Evolutionary conservation across 2,888 invertebrate species (phyloP).

Genomic region (Cristatella mucedo): DNA sequence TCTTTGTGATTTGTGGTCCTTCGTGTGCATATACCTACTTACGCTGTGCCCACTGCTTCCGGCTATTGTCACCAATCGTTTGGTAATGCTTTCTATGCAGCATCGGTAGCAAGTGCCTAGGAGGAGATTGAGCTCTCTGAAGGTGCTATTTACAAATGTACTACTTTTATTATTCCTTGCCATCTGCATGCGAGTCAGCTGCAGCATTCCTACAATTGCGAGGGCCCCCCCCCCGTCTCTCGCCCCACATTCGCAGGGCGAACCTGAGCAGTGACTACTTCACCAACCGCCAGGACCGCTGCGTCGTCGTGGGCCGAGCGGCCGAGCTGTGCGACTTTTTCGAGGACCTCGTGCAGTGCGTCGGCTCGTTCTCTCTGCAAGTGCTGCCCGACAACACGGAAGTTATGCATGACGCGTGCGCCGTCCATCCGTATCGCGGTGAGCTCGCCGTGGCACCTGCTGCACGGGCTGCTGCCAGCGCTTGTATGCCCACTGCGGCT

Average conservation of each 20-base stretch:
- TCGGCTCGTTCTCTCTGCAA: conserved; percentile 48
- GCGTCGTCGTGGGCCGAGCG: conserved; percentile 67
- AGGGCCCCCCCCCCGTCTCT: too few species aligned
- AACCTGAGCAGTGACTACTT: conserved; percentile 96
- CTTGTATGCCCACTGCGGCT: too few species aligned
- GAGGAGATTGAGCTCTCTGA: too few species aligned
- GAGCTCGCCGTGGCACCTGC: conserved; percentile 6
- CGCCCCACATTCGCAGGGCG: conserved; percentile 46
- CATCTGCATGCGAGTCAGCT: background rate
- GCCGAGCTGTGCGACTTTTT: conserved; percentile 65
- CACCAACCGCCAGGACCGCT: conserved; percentile 87
- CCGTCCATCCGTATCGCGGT: conserved; percentile 50
- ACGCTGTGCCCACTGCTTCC: too few species aligned
- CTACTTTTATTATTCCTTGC: conserved; percentile 5
- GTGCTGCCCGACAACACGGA: conserved; percentile 18
- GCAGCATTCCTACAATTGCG: conserved; percentile 10
- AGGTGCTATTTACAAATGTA: background rate
- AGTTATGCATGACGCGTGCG: conserved; percentile 42
- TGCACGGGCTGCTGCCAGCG: too few species aligned
- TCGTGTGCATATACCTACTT: too few species aligned
- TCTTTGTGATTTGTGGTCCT: too few species aligned
- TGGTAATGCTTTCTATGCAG: too few species aligned
- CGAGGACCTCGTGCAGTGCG: conserved; percentile 53
- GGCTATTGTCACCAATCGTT: too few species aligned
- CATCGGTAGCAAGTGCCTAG: too few species aligned